Evolutionary conservation across 2,113 vertebrate genomes (phyloP).

Genomic region (Sorex araneus): DNA sequence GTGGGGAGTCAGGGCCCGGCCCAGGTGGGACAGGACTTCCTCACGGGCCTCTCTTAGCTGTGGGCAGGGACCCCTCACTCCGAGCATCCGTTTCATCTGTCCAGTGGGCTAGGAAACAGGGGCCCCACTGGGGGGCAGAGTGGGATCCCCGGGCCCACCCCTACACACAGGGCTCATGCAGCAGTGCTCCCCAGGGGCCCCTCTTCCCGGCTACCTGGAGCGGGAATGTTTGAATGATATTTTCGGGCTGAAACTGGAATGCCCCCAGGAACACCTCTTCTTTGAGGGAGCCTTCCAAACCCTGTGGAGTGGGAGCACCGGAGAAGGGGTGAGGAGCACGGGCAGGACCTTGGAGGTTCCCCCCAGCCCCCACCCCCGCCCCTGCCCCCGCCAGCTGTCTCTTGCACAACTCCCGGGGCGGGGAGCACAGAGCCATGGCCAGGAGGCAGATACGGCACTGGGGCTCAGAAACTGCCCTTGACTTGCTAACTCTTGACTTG

Average conservation of each 20-base stretch:
- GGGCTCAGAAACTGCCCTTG: background rate
- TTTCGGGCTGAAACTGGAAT: slow-evolving; percentile 83
- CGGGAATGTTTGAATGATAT: slow-evolving; percentile 78
- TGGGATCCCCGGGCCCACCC: background rate
- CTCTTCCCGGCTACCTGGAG: slow-evolving; percentile 77
- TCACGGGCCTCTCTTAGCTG: background rate
- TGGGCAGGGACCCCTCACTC: background rate
- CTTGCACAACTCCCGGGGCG: too few relatives aligned
- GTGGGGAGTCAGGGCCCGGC: too few relatives aligned
- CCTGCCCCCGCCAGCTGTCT: too few relatives aligned
- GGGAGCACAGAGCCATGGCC: background rate
- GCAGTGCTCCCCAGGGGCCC: background rate
- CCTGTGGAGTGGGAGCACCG: slow-evolving; percentile 64
- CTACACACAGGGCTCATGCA: too few relatives aligned
- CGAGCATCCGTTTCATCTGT: background rate
- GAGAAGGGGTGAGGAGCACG: background rate
- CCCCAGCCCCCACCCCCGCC: too few relatives aligned
- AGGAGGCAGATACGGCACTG: background rate
- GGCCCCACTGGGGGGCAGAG: too few relatives aligned
- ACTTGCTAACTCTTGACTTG: background rate
- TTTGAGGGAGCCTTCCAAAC: slow-evolving; percentile 69
- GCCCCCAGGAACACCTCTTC: slow-evolving; percentile 83
- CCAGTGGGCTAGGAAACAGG: background rate
- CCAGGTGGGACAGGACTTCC: background rate
- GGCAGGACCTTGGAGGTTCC: too few relatives aligned